These are phyloP conservation scores for Geotrypetes seraphini DNA, from an alignment of 2,797 vertebrate species.

Conservation along the genomic window DNA sequence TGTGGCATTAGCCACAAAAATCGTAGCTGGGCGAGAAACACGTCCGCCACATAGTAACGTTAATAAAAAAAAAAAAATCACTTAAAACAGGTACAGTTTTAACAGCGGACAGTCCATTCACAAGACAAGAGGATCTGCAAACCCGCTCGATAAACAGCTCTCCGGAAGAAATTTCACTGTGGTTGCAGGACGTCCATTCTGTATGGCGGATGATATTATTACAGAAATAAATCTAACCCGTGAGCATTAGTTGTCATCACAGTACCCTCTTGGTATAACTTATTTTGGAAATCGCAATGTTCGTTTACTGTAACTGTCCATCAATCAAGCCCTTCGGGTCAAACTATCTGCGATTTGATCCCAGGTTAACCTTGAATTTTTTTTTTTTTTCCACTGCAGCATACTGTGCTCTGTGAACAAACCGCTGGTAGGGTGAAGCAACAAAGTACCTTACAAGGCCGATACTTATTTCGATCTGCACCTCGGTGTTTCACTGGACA, in stretches of 20 bases:
- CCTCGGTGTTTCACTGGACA: conserved; percentile 57
- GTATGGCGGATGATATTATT: conserved; percentile 29
- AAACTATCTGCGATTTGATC: conserved; percentile 15
- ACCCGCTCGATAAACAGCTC: conserved; percentile 54
- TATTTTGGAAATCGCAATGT: conserved; percentile 45
- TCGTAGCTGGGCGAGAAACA: conserved; percentile 56
- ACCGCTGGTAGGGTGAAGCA: conserved; percentile 44
- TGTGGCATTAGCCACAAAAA: conserved; percentile 66
- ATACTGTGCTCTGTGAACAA: conserved; percentile 37
- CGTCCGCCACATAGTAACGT: conserved; percentile 48
- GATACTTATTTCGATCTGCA: conserved; percentile 1
- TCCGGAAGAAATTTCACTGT: conserved; percentile 33
- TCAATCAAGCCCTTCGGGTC: conserved; percentile 18
- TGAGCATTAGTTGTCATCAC: conserved; percentile 33
- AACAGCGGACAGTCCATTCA: conserved; percentile 59
- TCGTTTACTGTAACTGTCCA: conserved; percentile 41
- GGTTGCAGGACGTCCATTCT: conserved; percentile 38
- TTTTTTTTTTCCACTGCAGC: conserved; percentile 25
- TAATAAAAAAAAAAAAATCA: conserved; percentile 80
- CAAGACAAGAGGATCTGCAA: conserved; percentile 56
- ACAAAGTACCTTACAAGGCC: conserved; percentile 37
- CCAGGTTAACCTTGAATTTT: conserved; percentile 22
- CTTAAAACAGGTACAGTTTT: conserved; percentile 62
- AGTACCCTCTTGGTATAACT: conserved; percentile 34
- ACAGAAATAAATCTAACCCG: conserved; percentile 38